These are phyloP conservation scores for Lasius fuliginosus DNA, from an alignment of 2,888 invertebrate species.

Conservation along the genomic window DNA sequence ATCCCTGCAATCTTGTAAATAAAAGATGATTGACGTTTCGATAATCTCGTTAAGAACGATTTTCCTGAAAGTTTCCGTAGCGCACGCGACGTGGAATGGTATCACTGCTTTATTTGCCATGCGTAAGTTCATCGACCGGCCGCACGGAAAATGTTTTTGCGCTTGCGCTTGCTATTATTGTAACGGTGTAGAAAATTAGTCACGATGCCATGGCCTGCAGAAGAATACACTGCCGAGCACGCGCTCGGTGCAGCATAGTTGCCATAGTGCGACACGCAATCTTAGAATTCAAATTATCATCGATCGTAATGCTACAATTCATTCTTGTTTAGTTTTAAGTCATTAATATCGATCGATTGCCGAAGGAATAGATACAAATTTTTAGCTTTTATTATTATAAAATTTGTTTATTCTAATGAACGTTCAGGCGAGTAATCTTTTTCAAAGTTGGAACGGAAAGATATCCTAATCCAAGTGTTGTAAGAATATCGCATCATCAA, in stretches of 20 bases:
- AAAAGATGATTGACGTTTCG: background rate
- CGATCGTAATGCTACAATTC: background rate
- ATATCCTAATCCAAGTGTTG: background rate
- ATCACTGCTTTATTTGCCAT: constrained; percentile 47
- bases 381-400: background rate
- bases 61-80: constrained; percentile 5
- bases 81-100: constrained; percentile 38
- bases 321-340: background rate
- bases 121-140: constrained; percentile 55
- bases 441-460: background rate
- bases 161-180: constrained; percentile 55
- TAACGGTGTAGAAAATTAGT: constrained; percentile 63
- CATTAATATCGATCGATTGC: background rate
- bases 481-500: background rate
- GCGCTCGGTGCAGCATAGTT: constrained; percentile 10
- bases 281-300: constrained; percentile 24
- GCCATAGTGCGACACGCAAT: background rate
- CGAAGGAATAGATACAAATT: background rate
- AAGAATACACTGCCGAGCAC: constrained; percentile 41
- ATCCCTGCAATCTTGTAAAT: background rate
- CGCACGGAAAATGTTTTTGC: constrained; percentile 56
- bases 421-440: background rate
- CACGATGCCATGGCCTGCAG: constrained; percentile 48
- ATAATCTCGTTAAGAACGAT: background rate
- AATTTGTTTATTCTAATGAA: background rate